Conservation (phyloP, 2,113 vertebrate species). For the Micronycteris hirsuta region DNA sequence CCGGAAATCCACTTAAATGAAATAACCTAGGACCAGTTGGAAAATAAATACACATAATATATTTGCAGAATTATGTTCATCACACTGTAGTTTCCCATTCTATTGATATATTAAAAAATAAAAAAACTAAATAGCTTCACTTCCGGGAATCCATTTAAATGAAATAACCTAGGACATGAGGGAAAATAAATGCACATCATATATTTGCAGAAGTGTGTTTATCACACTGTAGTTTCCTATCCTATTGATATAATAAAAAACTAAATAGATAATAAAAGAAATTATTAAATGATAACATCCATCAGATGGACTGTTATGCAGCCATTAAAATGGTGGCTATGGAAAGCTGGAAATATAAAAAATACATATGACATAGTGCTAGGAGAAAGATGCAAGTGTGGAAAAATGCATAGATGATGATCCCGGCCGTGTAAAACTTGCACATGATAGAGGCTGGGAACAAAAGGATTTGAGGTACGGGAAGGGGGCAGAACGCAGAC, state of each 20-base stretch:
- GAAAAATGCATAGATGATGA: neutral
- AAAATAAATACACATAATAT: constrained; percentile 55
- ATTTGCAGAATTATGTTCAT: constrained; percentile 64
- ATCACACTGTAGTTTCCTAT: constrained; percentile 33
- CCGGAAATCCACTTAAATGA: constrained; percentile 60
- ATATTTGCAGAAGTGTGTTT: constrained; percentile 62
- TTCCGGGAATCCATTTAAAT: constrained; percentile 53
- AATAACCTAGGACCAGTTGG: constrained; percentile 40
- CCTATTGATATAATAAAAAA: constrained; percentile 37
- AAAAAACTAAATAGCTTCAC: neutral
- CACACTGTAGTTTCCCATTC: constrained; percentile 13
- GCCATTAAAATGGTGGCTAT: constrained; percentile 59
- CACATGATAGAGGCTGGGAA: neutral
- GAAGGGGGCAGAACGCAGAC: too few species aligned
- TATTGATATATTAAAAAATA: neutral
- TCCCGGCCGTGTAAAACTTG: neutral
- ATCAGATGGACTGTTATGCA: constrained; percentile 41
- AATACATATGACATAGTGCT: constrained; percentile 8
- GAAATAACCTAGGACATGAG: constrained; percentile 47
- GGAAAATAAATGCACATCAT: constrained; percentile 53
- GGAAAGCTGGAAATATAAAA: constrained; percentile 56
- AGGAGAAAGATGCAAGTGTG: neutral
- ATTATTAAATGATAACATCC: constrained; percentile 64
- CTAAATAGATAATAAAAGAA: constrained; percentile 55
- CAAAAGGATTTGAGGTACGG: neutral